These are phyloP conservation scores for Phrynocephalus guinanensis DNA, from an alignment of 2,797 vertebrate species.

Conservation along the genomic window DNA sequence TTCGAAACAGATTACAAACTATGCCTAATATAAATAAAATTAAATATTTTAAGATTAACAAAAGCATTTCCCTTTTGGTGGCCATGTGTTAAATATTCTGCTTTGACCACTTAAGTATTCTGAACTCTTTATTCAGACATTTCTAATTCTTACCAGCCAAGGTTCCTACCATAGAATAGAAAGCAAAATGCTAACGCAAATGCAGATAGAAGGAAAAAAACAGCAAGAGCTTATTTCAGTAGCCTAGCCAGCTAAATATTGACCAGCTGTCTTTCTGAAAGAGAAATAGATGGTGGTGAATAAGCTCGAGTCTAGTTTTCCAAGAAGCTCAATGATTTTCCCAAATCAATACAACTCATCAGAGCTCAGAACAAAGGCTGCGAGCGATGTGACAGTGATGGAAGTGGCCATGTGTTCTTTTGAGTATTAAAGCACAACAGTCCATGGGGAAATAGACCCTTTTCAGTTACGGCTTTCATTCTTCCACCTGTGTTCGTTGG, in stretches of 20 bases:
- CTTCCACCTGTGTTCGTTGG: constrained; percentile 49
- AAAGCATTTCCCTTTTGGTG: background rate
- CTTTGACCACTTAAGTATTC: constrained; percentile 13
- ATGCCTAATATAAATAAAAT: constrained; percentile 31
- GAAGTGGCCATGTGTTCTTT: constrained; percentile 78
- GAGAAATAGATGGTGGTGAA: constrained; percentile 81
- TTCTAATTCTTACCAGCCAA: constrained; percentile 48
- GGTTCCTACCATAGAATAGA: constrained; percentile 57
- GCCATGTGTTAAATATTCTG: background rate
- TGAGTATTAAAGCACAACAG: constrained; percentile 73
- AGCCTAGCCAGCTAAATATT: constrained; percentile 80
- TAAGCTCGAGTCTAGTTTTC: constrained; percentile 83
- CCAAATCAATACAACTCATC: constrained; percentile 83
- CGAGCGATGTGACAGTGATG: constrained; percentile 76
- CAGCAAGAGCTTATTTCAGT: constrained; percentile 74
- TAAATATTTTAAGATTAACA: background rate
- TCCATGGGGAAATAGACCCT: constrained; percentile 65
- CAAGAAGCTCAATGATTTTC: constrained; percentile 82
- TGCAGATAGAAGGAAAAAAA: constrained; percentile 68
- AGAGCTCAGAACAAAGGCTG: constrained; percentile 82
- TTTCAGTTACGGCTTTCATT: constrained; percentile 62
- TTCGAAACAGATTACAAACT: constrained; percentile 19
- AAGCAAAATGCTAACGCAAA: constrained; percentile 67
- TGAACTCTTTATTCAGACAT: constrained; percentile 28
- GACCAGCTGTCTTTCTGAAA: constrained; percentile 82